Evolutionary conservation across 2,113 vertebrate genomes (phyloP).

Genomic region (Podiceps cristatus): DNA sequence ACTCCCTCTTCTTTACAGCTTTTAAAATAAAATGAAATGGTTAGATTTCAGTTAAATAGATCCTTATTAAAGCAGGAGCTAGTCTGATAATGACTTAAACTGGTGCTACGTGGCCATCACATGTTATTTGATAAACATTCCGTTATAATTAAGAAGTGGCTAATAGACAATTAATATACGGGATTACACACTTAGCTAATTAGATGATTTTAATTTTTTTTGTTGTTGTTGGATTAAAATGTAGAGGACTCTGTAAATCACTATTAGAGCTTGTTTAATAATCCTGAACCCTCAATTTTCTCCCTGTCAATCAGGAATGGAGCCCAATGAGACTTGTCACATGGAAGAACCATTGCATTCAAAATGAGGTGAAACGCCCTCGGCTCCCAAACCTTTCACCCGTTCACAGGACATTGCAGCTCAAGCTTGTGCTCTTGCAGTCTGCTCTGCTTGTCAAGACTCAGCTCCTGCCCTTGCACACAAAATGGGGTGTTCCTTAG

Average conservation of each 20-base stretch:
- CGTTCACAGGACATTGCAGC: neutral
- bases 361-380: neutral
- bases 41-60: neutral
- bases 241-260: constrained; percentile 65
- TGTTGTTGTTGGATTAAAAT: constrained; percentile 43
- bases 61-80: constrained; percentile 22
- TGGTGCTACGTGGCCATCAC: constrained; percentile 43
- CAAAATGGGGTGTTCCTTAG: neutral
- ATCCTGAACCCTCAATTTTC: constrained; percentile 37
- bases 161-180: constrained; percentile 67
- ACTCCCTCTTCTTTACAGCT: neutral
- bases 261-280: constrained; percentile 46
- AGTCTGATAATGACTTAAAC: constrained; percentile 37
- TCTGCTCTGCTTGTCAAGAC: rapidly evolving
- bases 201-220: constrained; percentile 47
- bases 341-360: neutral
- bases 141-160: constrained; percentile 60
- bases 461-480: neutral
- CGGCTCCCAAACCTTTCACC: neutral
- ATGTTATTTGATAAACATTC: constrained; percentile 63
- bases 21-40: neutral
- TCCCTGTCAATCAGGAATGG: constrained; percentile 1
- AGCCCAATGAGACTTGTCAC: neutral
- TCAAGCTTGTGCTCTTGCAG: neutral
- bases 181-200: constrained; percentile 63